Conservation (phyloP, 2,888 invertebrate genomes). For the Liposcelis brunnea region DNA sequence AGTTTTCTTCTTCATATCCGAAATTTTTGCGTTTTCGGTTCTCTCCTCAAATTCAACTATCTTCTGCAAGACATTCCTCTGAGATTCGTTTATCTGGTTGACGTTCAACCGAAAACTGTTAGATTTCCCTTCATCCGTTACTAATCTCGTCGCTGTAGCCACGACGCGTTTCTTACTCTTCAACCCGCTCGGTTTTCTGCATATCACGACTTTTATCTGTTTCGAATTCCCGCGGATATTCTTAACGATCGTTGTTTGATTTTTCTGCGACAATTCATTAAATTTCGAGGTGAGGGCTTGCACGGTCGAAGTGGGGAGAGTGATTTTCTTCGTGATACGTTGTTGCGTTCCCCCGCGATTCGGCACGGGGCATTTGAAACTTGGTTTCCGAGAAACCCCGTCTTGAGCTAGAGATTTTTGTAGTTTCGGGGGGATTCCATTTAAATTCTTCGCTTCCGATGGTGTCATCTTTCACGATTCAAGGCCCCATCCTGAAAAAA, state of each 20-base stretch:
- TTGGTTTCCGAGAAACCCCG: neutral
- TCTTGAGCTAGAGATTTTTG: neutral
- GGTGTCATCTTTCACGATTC: no score
- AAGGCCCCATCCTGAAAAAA: no score
- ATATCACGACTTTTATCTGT: neutral
- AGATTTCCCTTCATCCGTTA: neutral
- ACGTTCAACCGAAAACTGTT: neutral
- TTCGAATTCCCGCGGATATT: no score
- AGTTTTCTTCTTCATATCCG: neutral
- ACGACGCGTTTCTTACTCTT: no score
- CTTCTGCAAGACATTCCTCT: neutral
- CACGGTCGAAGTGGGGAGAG: neutral
- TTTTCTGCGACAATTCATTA: neutral
- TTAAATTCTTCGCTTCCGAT: no score
- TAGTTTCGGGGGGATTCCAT: no score
- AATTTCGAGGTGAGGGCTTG: conserved; percentile 1
- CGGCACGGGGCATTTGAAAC: neutral
- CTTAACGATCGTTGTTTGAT: no score
- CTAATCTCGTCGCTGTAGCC: neutral
- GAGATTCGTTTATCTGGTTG: neutral
- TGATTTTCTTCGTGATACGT: neutral
- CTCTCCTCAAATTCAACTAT: neutral
- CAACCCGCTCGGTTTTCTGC: neutral
- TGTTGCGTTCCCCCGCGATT: neutral
- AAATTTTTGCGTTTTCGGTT: neutral